Conservation (phyloP, 2,797 vertebrate genomes). For the Lagocephalus sceleratus region DNA sequence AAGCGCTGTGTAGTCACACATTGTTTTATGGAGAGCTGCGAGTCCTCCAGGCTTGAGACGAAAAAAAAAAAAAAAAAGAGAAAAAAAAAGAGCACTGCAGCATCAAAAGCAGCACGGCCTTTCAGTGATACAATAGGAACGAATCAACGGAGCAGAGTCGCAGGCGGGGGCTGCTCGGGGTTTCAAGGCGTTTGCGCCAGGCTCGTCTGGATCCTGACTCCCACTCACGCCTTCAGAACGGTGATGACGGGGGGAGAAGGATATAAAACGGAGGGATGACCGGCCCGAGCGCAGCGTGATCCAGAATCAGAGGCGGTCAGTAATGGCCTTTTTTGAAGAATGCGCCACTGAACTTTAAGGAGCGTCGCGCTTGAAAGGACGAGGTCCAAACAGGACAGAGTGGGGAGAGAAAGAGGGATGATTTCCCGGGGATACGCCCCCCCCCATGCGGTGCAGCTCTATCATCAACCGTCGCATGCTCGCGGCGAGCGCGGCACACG, state of each 20-base stretch:
- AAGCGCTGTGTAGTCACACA: slow-evolving; percentile 42
- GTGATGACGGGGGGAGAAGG: slow-evolving; percentile 66
- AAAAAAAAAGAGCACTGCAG: slow-evolving; percentile 65
- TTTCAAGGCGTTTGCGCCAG: slow-evolving; percentile 72
- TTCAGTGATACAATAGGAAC: slow-evolving; percentile 51
- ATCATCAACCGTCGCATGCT: slow-evolving; percentile 39
- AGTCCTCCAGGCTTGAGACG: not conserved
- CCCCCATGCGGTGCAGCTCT: slow-evolving; percentile 60
- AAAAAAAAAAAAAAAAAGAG: slow-evolving; percentile 33
- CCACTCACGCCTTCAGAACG: slow-evolving; percentile 65
- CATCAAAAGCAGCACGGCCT: slow-evolving; percentile 65
- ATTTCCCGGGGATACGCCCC: slow-evolving; percentile 73
- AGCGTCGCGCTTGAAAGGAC: slow-evolving; percentile 79
- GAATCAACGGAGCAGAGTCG: slow-evolving; percentile 59
- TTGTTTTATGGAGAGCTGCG: slow-evolving; percentile 19
- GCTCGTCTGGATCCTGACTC: slow-evolving; percentile 60
- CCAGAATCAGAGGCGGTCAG: slow-evolving; percentile 75
- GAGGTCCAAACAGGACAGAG: slow-evolving; percentile 75
- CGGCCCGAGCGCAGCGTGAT: slow-evolving; percentile 69
- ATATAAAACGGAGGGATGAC: slow-evolving; percentile 70
- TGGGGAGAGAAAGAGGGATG: slow-evolving; percentile 60
- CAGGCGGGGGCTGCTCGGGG: slow-evolving; percentile 63
- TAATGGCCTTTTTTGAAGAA: slow-evolving; percentile 81
- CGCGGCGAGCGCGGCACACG: slow-evolving; percentile 13
- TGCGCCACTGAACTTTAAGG: slow-evolving; percentile 79